Conservation (phyloP, 2,113 vertebrate genomes). For the Heptranchias perlo region DNA sequence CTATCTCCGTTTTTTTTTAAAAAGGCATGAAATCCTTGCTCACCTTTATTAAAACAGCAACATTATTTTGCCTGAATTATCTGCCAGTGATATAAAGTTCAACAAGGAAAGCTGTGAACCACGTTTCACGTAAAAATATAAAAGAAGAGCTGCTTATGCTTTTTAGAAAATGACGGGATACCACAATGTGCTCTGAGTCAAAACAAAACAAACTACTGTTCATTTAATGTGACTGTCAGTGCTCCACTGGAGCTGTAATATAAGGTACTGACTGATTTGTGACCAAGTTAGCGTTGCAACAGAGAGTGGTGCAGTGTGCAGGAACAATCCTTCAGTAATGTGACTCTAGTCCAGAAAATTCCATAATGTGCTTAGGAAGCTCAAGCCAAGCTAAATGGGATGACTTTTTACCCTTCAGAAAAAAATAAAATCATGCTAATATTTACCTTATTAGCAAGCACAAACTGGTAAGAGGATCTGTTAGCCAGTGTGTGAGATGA, state of each 20-base stretch:
- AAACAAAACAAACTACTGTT: not conserved
- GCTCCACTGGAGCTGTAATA: not conserved
- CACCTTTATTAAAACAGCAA: not conserved
- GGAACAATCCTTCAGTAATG: not conserved
- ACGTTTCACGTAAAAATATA: not conserved
- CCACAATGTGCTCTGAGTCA: not conserved
- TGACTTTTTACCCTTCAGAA: not conserved
- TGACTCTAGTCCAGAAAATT: not conserved
- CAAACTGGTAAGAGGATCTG: not conserved
- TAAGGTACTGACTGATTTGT: not conserved
- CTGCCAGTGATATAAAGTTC: not conserved
- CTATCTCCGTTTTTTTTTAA: not conserved
- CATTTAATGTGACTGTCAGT: not conserved
- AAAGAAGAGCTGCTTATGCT: not conserved
- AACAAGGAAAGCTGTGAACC: not conserved
- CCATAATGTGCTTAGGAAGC: not conserved
- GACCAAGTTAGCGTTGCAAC: not conserved
- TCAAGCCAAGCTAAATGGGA: not conserved
- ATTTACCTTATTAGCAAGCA: slow-evolving; percentile 8
- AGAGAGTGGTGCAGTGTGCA: not conserved
- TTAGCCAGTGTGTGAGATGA: not conserved
- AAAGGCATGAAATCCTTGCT: not conserved
- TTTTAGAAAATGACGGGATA: not conserved
- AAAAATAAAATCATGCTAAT: not conserved
- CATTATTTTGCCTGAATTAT: not conserved